Evolutionary conservation across 2,113 vertebrate genomes (phyloP), one percentile per base, ranked within the genome.

Genomic region (Gambusia affinis): DNA sequence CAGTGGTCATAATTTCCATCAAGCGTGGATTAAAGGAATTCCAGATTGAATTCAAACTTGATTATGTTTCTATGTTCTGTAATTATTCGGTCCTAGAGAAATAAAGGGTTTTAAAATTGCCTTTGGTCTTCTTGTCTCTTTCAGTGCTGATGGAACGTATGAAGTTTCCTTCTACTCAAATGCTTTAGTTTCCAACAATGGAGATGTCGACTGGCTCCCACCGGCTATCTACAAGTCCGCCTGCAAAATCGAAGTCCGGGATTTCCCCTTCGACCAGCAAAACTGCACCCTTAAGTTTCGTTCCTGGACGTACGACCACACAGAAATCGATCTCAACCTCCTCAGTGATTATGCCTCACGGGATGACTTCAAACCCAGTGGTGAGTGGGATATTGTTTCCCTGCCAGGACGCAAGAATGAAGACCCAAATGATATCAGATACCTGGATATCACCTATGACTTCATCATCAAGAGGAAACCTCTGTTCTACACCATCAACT

Each of bases 251-350:
- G 94, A 95, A 80, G 95, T 95, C 8, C 94, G 93, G 4, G 91
- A 95, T 86, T 95, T 95, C 66, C 95, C 95, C 27, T 95, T 95
- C 24, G 95, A 95, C 92, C 95, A 95, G 85, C 95, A 95, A 86
- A 95, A 95, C 91, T 95, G 95, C 82, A 95, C 95, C 0, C 92
- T 95, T 57, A 95, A 95, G 80, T 95, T 95, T 79, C 94, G 94
- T 69, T 95, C 95, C 0, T 95, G 95, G 95, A 95, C 95, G 1
- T 95, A 95, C 2, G 95, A 95, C 86, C 93, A 93, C 92, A 95
- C 95, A 0, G 95, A 95, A 78, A 95, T 95, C 0, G 95, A 95
- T 81, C 92, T 95, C 64, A 93, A 94, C 70, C 90, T 95, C 37
- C 90, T 93, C 42, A 95, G 93, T 10, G 94, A 95, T 64, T 95